phyloP scores from a whole-genome alignment of 2,113 vertebrate species.

The Tricholaema leucomelas region DNA sequence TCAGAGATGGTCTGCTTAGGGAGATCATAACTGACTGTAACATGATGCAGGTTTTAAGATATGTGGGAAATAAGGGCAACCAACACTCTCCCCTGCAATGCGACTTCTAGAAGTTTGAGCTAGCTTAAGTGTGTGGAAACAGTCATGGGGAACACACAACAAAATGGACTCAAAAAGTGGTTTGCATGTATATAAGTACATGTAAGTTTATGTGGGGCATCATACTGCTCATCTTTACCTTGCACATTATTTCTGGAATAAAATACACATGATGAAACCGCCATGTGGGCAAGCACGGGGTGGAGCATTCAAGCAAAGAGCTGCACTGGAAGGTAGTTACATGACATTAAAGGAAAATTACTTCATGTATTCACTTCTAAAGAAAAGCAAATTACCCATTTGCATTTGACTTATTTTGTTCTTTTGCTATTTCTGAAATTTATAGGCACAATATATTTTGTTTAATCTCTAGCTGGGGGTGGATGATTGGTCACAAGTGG shows the following conservation, averaged over 20 bases:
- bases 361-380: background rate
- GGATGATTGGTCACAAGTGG: background rate
- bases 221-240: background rate
- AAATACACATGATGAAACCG: background rate
- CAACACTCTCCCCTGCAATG: background rate
- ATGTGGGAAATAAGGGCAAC: background rate
- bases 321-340: background rate
- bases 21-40: background rate
- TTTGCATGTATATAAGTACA: background rate
- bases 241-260: background rate
- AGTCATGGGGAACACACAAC: background rate
- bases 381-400: background rate
- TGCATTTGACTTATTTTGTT: background rate
- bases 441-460: background rate
- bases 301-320: background rate
- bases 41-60: background rate
- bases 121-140: background rate
- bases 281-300: background rate
- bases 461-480: background rate
- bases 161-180: too few species aligned
- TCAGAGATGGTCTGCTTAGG: background rate
- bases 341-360: background rate
- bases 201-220: background rate
- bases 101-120: background rate
- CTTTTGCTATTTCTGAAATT: background rate